phyloP scores from a whole-genome alignment of 2,113 vertebrate genomes.

The Cryptoleucopteryx plumbea region DNA sequence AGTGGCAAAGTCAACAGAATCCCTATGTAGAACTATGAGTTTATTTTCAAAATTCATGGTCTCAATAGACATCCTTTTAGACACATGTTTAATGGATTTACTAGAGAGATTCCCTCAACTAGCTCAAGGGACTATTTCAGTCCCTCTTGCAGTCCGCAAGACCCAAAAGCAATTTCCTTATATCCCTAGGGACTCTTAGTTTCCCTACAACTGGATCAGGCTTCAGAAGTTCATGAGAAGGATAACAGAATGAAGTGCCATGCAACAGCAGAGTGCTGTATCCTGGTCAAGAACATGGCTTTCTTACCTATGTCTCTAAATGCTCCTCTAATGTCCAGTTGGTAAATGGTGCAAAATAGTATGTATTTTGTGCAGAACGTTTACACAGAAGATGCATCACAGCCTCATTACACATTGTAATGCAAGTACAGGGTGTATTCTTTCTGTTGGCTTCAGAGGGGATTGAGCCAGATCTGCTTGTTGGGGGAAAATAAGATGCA shows the following conservation, averaged over 20 bases:
- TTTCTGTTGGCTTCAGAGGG: neutral
- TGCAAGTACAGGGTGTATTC: neutral
- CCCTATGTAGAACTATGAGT: neutral
- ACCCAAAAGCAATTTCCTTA: neutral
- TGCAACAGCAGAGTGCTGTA: neutral
- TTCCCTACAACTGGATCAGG: neutral
- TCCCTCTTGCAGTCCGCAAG: neutral
- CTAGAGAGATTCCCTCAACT: neutral
- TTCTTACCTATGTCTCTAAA: neutral
- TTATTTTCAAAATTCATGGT: neutral
- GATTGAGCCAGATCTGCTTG: neutral
- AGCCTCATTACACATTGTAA: neutral
- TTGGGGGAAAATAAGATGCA: neutral
- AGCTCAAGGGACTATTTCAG: neutral
- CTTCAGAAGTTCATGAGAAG: neutral
- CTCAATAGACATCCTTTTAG: neutral
- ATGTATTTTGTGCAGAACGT: neutral
- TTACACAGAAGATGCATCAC: neutral
- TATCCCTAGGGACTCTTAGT: neutral
- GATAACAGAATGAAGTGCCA: neutral
- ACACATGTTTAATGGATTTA: neutral
- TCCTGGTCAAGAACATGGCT: neutral
- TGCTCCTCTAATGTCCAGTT: neutral
- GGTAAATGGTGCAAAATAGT: neutral
- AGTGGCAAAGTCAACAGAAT: conserved; percentile 13